Evolutionary conservation across 2,888 invertebrate species (phyloP), one percentile per base, ranked within the genome.

Genomic region (Zhuqinia jingwanae): DNA sequence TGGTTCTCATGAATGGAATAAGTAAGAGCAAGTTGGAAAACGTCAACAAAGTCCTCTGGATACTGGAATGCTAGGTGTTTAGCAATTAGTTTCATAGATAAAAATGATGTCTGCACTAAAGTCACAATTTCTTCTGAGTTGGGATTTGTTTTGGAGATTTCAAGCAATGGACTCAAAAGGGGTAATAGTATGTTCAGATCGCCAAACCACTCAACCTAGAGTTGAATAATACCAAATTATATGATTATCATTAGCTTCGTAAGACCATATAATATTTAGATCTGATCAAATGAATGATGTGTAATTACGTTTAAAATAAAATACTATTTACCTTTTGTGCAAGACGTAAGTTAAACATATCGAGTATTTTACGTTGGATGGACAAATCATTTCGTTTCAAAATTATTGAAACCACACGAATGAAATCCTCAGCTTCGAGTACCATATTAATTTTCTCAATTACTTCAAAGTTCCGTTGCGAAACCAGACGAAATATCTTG

Each of bases 71-170:
- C 96, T 68, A 97, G 92, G 86, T 95, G 92, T 92, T 95, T 95
- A 0, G 96, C 95, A n/a, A 98, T 92, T 15, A 97, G 92, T 92
- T 98, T 98, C 63, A 98, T 92, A 0, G 96, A 95, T 60, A 97
- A 94, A 36, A 98, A 93, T 0, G 96, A 96, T 0, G 96, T 96
- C 93, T 98, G 98, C 91, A 96, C 95, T 89, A 96, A 95, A 20
- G 95, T 92, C 90, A 95, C 95, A 63, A 94, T 91, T 91, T 96
- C 96, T 87, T 94, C 94, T 45, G 92, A 91, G 6, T 92, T 92
- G 0, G 83, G 58, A 8, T 53, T 75, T 2, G 70, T 50, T n/a
- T 58, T 63, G 30, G 88, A 86, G 17, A 96, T 94, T 50, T 93
- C 93, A 13, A 95, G 91, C 15, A 97, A 92, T 0, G 95, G 94